These are phyloP conservation scores for Bolinopsis microptera DNA, from an alignment of 37 sponge, comb jelly and placozoan genomes.

Conservation along the genomic window DNA sequence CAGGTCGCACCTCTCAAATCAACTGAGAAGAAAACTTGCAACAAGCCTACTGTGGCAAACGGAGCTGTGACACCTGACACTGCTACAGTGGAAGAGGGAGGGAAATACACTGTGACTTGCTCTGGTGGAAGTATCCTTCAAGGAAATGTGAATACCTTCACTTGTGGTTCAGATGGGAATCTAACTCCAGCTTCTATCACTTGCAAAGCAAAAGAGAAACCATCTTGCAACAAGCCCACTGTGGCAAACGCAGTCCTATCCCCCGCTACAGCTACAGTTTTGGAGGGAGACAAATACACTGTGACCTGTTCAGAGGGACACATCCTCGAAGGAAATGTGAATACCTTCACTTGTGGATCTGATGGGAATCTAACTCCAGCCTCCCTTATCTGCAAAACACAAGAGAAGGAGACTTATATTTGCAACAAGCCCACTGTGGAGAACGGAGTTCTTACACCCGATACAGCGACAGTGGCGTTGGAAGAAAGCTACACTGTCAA, in stretches of 20 bases:
- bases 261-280: not conserved
- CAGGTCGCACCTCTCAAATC: not conserved
- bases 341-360: not conserved
- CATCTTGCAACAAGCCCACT: not conserved
- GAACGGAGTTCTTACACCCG: not conserved
- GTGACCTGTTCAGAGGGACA: not conserved
- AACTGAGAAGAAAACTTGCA: not conserved
- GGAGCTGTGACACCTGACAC: not conserved
- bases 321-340: not conserved
- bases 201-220: not conserved
- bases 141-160: not conserved
- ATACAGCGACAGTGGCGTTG: not conserved
- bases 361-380: not conserved
- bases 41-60: not conserved
- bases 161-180: not conserved
- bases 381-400: not conserved
- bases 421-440: not conserved
- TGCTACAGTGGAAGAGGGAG: not conserved
- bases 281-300: not conserved
- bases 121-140: not conserved
- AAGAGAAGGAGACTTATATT: not conserved
- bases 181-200: not conserved
- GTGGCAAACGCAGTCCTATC: not conserved
- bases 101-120: not conserved
- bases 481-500: not conserved